Evolutionary conservation across 1,140 invertebrate genomes (phyloP), one percentile per base, ranked within the genome.

Genomic region (Triops longicaudatus): DNA sequence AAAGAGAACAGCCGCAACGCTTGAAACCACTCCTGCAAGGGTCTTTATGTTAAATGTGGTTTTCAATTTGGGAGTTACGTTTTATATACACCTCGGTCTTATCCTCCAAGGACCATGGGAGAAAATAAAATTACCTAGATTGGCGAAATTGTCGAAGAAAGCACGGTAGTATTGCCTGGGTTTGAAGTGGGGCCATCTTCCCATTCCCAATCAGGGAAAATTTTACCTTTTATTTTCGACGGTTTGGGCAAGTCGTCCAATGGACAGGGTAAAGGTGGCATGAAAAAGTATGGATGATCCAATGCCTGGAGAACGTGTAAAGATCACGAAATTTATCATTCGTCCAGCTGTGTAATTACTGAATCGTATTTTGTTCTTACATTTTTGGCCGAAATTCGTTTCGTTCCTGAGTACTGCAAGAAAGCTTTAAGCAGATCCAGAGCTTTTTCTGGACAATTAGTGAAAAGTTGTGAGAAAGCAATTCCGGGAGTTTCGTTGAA

Each of bases 381-480:
- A 85, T 95, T 86, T 81, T 88, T 88, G n/a, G 95, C 93, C 28
- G 89, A 89, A 9, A 95, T 87, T 79, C 96, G 88, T 82, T 91
- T 90, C 28, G 89, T 88, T 11, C 92, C 90, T 83, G 95, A 90
- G 81, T 98, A 98, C 1, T 93, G 83, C 17, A 98, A 85, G 80
- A 97, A 91, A 78, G 89, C 88, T 80, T 90, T 90, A 11, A 96
- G 87, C 1, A 98, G 86, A 84, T 92, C 88, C 0, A 93, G 82
- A 72, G 91, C 91, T 73, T 91, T 88, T 5, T 86, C 81, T 74
- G 90, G 88, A 3, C 90, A 88, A 82, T 92, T 87, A 73, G 93
- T 89, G 82, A 93, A 82, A 79, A 93, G 85, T 81, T 86, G 79
- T 80, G 88, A 27, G 37, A 72, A 75, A 27, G 76, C 31, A 50